These are phyloP conservation scores for Corythornis leucogaster DNA, from an alignment of 2,797 vertebrate genomes.

Conservation along the genomic window DNA sequence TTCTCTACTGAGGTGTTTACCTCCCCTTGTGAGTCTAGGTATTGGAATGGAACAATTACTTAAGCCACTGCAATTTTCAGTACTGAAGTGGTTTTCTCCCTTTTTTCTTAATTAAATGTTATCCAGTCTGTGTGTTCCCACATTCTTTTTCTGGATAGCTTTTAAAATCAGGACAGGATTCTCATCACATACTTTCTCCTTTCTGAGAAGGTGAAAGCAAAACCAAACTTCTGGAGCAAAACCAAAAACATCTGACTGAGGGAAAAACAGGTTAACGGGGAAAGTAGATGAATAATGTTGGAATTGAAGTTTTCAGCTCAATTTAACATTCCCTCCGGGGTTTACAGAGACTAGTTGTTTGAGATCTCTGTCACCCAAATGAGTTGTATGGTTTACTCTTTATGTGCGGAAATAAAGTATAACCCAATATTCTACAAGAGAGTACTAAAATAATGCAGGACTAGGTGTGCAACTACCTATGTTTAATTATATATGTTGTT, in stretches of 20 bases:
- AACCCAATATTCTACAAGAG: neutral
- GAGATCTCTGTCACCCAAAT: neutral
- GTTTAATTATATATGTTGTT: neutral
- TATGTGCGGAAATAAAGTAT: constrained; percentile 23
- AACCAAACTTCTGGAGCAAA: neutral
- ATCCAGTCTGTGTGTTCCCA: neutral
- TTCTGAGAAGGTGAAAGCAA: neutral
- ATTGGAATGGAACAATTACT: neutral
- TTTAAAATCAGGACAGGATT: neutral
- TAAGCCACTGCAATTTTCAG: neutral
- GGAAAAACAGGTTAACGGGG: constrained; percentile 38
- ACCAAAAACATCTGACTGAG: neutral
- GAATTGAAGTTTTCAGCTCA: constrained; percentile 61
- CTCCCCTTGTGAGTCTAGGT: neutral
- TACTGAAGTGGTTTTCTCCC: neutral
- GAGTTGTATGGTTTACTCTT: constrained; percentile 26
- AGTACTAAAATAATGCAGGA: constrained; percentile 18
- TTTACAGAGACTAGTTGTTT: constrained; percentile 13
- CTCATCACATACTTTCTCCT: neutral
- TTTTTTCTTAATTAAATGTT: neutral
- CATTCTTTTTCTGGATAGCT: neutral
- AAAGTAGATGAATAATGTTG: constrained; percentile 25
- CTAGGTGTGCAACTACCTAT: neutral
- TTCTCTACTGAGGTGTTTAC: neutral
- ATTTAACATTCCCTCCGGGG: constrained; percentile 50